A percentile compares a stretch with the other conserved stretches of the same genome.
These are phyloP conservation scores for Micrasema longulum DNA, from an alignment of 1,140 invertebrate genomes.

Conservation along the genomic window DNA sequence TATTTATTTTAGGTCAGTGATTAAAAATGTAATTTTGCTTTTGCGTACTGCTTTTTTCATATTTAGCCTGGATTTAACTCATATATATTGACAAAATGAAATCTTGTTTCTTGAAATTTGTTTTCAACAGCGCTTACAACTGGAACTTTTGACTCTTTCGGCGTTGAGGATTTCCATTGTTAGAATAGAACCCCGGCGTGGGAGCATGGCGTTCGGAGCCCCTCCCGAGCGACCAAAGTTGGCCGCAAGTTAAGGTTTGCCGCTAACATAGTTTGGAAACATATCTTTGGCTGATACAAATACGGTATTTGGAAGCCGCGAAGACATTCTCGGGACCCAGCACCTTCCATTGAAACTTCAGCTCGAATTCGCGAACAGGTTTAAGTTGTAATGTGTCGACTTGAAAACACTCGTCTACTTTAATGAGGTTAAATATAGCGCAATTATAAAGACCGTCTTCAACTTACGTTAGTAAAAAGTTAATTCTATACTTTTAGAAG, in stretches of 20 bases:
- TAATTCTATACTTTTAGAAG: too few species aligned
- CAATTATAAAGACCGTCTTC: too few species aligned
- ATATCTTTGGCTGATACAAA: conserved; percentile 55
- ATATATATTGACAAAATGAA: too few species aligned
- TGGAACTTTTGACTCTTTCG: conserved; percentile 14
- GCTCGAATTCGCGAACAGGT: conserved; percentile 40
- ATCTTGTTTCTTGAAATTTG: too few species aligned
- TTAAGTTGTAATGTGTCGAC: conserved; percentile 31
- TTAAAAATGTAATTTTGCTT: too few species aligned
- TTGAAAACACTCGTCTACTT: conserved; percentile 19
- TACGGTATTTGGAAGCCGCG: conserved; percentile 43
- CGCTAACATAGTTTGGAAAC: conserved; percentile 53
- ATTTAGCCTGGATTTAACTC: too few species aligned
- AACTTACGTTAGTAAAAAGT: too few species aligned
- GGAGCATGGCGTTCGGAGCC: conserved; percentile 14
- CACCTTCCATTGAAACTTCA: conserved; percentile 38
- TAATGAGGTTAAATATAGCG: conserved; percentile 23
- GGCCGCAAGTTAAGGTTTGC: conserved; percentile 46
- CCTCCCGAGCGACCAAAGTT: conserved; percentile 46
- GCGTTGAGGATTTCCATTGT: conserved; percentile 14
- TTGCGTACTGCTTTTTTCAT: too few species aligned
- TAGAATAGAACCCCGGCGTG: background rate
- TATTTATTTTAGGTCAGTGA: too few species aligned
- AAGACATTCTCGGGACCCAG: conserved; percentile 33
- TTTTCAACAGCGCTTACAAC: too few species aligned